Evolutionary conservation across 2,113 vertebrate species (phyloP).

Genomic region (Onychorhynchus coronatus): DNA sequence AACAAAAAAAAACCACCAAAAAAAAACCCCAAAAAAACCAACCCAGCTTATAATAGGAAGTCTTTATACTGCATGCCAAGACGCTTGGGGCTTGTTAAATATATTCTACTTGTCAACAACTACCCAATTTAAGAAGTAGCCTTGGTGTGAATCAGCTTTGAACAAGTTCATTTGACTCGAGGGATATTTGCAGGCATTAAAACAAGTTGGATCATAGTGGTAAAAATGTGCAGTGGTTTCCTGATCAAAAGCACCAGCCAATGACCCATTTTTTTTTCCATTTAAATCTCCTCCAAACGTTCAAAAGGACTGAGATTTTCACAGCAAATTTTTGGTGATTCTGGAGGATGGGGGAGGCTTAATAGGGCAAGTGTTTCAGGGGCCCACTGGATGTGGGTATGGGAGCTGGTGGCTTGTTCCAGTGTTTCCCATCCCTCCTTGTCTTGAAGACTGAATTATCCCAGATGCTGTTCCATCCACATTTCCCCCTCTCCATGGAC

Average conservation of each 20-base stretch:
- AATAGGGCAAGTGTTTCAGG: not conserved
- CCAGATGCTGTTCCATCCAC: not conserved
- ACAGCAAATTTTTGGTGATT: not conserved
- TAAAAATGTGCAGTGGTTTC: conserved; percentile 1
- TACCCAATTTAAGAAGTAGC: conserved; percentile 9
- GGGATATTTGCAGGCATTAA: conserved; percentile 37
- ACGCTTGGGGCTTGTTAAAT: conserved; percentile 52
- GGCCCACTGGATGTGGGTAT: not conserved
- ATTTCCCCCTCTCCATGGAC: not conserved
- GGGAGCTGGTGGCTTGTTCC: not conserved
- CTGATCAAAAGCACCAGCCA: conserved; percentile 6
- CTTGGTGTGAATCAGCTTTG: conserved; percentile 42
- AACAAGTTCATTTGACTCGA: conserved; percentile 45
- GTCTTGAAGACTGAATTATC: not conserved
- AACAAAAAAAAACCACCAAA: not conserved
- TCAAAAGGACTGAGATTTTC: not conserved
- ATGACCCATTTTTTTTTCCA: not conserved
- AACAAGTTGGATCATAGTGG: not conserved
- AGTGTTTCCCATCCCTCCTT: not conserved
- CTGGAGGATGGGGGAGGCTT: not conserved
- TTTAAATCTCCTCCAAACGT: not conserved
- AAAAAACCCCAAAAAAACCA: no score
- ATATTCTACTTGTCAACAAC: conserved; percentile 52
- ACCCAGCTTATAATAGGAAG: conserved; percentile 8
- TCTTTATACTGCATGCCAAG: conserved; percentile 38